Base-by-base conservation (phyloP, 1,140 invertebrate genomes). In the Drosophila nigrodunni region DNA sequence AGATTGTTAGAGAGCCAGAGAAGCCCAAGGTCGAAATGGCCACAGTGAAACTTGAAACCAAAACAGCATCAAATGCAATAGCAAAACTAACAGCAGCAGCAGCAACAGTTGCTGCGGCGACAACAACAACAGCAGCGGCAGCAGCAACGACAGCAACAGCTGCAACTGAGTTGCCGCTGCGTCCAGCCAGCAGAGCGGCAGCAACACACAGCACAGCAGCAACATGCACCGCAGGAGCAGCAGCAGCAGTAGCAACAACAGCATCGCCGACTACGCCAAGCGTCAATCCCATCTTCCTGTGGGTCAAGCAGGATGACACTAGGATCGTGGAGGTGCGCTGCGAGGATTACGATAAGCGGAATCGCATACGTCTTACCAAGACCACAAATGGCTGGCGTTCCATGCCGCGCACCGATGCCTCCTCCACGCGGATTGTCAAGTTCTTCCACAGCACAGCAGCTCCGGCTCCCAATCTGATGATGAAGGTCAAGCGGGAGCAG, bases 261-360 rank as follows among this genome's bases (percentile, higher is more conserved):
- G 21, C 57, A 41, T 50, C 71, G n/a, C 52, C 78, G 1, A 62
- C 72, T 21, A 82, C 71, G 69, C 87, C 95, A 47, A 94, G 95
- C 77, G 95, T 96, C 7, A 96, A 95, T 90, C 96, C 96, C 55
- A 96, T 97, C 64, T 97, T 97, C 92, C 93, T 97, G 61, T 97
- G 96, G 96, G 95, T 96, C 44, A 95, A 95, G 79, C 96, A 96
- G 91, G 94, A 95, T 73, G 95, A 96, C 86, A 96, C 95, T 62
- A 94, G 94, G 86, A 96, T 97, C 82, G 94, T 96, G 83, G 95
- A 96, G 92, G 96, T 97, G 74, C 94, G 95, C 89, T 97, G 96
- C 93, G 96, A 97, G 92, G 96, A 97, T 90, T 97, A 97, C 93
- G 96, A 97, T 93, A 95, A 96, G 85, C 93, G 96, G 43, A 97